Evolutionary conservation across 2,113 vertebrate species (phyloP), one percentile per base, ranked within the genome.

Genomic region (Mobula hypostoma): DNA sequence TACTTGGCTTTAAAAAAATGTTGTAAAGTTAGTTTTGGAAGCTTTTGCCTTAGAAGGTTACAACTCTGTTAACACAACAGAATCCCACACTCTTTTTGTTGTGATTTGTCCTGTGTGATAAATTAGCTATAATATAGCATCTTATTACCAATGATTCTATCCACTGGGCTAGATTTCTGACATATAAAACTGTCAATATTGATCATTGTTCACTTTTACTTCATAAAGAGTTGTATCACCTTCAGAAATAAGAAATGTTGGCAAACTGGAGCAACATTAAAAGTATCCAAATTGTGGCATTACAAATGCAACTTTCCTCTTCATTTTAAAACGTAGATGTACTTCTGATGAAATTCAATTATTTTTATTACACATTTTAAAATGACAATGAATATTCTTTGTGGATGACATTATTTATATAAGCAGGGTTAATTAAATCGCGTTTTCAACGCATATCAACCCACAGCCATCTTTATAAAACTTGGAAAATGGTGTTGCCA

Each of bases 381-480:
- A 96, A 96, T 95, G 95, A 95, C 95, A 96, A 95, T 95, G 95
- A 61, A n/a, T 29, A 2, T 32, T 90, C 14, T 66, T 90, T n/a
- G 6, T 68, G 61, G 85, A 32, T 61, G 61, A 32, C 14, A 32
- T 68, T 90, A 66, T 11, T 66, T 66, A 66, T 66, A 61, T n/a
- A 90, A 90, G n/a, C 63, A 15, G 66, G 61, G 66, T 90, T 90
- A 68, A 90, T 66, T 66, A 90, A 63, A n/a, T 15, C 61, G 36
- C 7, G 29, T 90, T 90, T 68, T 90, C 85, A 90, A 32, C 58
- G n/a, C n/a, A 66, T 66, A 63, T 87, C 83, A 63, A 61, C 61
- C 83, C 56, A 87, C 83, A 61, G 4, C 83, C 61, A 83, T 87
- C 83, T 87, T 87, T 87, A 61, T 14, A 63, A 90, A 90, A 90